Evolutionary conservation across 2,888 invertebrate species (phyloP), one percentile per base, ranked within the genome.

Genomic region (Ypsolopha scabrella): DNA sequence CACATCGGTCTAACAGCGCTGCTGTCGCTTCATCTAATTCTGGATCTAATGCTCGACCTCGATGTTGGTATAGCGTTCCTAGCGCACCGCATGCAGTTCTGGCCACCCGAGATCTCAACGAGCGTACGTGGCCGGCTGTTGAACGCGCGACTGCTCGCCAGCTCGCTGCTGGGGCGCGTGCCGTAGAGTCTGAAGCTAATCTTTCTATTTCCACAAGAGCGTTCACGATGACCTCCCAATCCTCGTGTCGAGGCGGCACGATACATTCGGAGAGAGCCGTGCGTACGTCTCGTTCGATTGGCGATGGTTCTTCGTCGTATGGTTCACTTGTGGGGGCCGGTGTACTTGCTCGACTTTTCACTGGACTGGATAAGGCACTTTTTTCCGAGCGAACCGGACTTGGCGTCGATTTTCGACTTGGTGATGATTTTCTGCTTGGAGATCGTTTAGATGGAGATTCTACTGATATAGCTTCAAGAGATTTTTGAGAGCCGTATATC

Each of bases 81-180:
- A 97, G 87, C 7, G 94, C 91, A 55, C 91, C 88, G 66, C 98
- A 96, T 11, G 98, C 97, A 4, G 93, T 90, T 48, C 98, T 89
- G 0, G 98, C 93, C 0, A 97, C 97, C 70, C 97, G 95, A 0
- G 98, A 98, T 33, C 99, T 89, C 55, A 99, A 87, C 75, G 97
- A 98, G 59, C 93, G 93, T 47, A 96, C 92, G 65, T 97, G 93
- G 55, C 89, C 88, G 0, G 94, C 90, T 33, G 96, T 75, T 54
- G 90, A 87, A n/a, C 92, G 88, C 0, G 93, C 90, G 38, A 95
- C 82, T 55, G 90, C 88, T 7, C 92, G 87, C 73, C 86, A 85
- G 58, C 90, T 92, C 33, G 91, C 87, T 33, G 91, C 88, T 47
- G 93, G 93, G 54, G 94, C 89, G 56, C 93, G 90, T 1, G 87